Conservation (phyloP, 2,113 vertebrate species). For the Epinephelus fuscoguttatus region DNA sequence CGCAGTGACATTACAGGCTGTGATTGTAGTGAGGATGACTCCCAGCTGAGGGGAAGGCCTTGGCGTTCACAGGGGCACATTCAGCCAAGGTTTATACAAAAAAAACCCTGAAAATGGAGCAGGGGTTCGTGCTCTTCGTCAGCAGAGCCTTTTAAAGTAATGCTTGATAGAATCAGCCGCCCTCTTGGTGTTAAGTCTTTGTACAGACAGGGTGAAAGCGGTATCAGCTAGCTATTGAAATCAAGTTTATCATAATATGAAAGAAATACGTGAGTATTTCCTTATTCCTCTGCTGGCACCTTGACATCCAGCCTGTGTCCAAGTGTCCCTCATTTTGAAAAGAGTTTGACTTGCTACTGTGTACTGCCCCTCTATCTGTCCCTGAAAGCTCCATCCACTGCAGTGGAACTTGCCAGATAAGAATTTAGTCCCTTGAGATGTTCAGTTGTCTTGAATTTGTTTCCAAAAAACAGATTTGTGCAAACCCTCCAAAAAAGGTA, state of each 20-base stretch:
- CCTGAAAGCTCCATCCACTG: background rate
- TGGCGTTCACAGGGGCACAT: conserved; percentile 50
- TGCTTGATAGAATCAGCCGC: conserved; percentile 36
- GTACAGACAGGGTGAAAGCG: conserved; percentile 9
- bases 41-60: conserved; percentile 37
- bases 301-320: background rate
- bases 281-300: background rate
- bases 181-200: conserved; percentile 21
- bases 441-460: background rate
- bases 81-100: conserved; percentile 69
- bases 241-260: background rate
- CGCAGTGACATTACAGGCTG: conserved; percentile 45
- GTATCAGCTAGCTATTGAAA: background rate
- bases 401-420: background rate
- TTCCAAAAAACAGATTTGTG: background rate
- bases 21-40: conserved; percentile 43
- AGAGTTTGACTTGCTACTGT: background rate
- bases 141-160: conserved; percentile 66
- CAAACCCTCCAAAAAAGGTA: background rate
- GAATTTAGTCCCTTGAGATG: background rate
- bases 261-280: background rate
- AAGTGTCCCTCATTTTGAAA: background rate
- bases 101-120: conserved; percentile 25
- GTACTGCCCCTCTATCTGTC: background rate
- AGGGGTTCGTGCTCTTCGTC: background rate